Evolutionary conservation across 2,888 invertebrate species (phyloP).

Genomic region (Plagodis dolabraria): DNA sequence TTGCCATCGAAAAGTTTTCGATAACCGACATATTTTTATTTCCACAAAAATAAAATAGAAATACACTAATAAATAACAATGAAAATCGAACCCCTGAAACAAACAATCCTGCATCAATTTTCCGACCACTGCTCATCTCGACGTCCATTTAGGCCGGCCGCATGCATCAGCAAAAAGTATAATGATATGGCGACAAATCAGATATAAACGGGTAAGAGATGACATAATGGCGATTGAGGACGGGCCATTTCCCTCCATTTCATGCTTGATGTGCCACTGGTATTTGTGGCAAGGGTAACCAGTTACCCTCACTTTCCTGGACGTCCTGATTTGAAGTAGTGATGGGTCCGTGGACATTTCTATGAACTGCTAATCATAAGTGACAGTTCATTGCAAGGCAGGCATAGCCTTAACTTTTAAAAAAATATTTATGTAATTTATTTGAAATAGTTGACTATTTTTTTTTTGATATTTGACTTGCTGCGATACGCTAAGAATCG

Average conservation of each 20-base stretch:
- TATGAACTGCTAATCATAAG: too few species aligned
- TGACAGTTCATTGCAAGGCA: too few species aligned
- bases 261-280: constrained; percentile 31
- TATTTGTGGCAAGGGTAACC: constrained; percentile 15
- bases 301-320: constrained; percentile 14
- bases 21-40: too few species aligned
- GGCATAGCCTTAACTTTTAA: too few species aligned
- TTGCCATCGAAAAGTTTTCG: too few species aligned
- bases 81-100: neutral
- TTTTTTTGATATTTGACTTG: too few species aligned
- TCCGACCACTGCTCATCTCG: constrained; percentile 13
- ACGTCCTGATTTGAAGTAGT: neutral
- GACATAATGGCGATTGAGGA: constrained; percentile 37
- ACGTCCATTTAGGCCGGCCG: constrained; percentile 9
- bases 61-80: too few species aligned
- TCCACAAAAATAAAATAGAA: neutral
- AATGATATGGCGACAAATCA: constrained; percentile 34
- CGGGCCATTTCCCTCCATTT: constrained; percentile 38
- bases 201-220: constrained; percentile 12
- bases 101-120: constrained; percentile 9
- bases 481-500: too few species aligned
- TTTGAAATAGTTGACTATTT: too few species aligned
- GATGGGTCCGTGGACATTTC: neutral
- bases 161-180: constrained; percentile 18
- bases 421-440: too few species aligned